These are phyloP conservation scores for Myotis myotis DNA, from an alignment of 2,797 vertebrate genomes.

Conservation along the genomic window DNA sequence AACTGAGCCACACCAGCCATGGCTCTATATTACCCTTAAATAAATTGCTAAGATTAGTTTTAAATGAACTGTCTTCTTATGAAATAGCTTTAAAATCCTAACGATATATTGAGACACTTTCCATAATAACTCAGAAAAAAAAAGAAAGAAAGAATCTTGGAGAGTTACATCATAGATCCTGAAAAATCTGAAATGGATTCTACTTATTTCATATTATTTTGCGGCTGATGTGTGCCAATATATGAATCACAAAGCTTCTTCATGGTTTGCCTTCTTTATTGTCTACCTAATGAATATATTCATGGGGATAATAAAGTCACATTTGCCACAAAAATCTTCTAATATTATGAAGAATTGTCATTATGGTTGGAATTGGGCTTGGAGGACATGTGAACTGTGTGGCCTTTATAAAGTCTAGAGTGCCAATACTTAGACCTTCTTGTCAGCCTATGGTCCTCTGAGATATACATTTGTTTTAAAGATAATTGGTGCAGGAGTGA, in stretches of 20 bases:
- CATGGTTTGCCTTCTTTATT: background rate
- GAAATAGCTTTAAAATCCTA: background rate
- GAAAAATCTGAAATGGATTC: background rate
- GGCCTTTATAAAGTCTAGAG: background rate
- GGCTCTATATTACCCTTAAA: background rate
- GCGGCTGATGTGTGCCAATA: background rate
- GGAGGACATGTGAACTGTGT: background rate
- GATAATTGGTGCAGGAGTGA: background rate
- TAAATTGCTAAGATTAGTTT: constrained; percentile 13
- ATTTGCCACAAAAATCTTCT: background rate
- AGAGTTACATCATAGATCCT: background rate
- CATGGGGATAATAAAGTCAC: background rate
- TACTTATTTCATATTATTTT: background rate
- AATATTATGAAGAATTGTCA: background rate
- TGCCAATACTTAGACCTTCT: background rate
- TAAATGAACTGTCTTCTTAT: background rate
- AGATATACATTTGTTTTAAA: background rate
- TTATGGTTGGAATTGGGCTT: background rate
- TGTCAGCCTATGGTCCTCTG: background rate
- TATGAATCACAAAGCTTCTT: background rate
- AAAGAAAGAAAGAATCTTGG: background rate
- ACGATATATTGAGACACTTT: background rate
- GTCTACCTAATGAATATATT: background rate
- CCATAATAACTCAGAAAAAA: background rate
- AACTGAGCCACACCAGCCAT: background rate